Conservation (phyloP, 1,140 invertebrate genomes). For the Tetranychus cinnabarinus region DNA sequence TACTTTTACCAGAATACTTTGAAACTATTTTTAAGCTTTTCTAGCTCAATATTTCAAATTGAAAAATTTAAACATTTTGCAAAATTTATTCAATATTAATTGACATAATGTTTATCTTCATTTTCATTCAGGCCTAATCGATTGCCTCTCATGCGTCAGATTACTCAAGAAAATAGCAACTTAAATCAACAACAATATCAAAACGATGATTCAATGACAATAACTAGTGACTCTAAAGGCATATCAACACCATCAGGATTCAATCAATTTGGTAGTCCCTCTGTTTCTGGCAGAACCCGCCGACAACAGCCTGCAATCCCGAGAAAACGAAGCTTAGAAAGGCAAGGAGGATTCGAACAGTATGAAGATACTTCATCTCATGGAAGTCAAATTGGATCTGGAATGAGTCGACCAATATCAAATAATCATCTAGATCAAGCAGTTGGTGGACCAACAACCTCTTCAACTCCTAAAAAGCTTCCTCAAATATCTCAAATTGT, state of each 20-base stretch:
- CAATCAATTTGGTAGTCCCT: background rate
- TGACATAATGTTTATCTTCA: no score
- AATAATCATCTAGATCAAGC: slow-evolving; percentile 16
- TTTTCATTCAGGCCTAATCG: background rate
- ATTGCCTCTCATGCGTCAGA: background rate
- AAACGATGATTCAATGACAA: background rate
- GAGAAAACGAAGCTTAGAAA: slow-evolving; percentile 46
- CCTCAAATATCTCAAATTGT: slow-evolving; percentile 21
- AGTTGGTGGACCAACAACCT: slow-evolving; percentile 17
- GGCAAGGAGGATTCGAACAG: slow-evolving; percentile 30
- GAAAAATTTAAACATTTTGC: no score
- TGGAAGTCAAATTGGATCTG: slow-evolving; percentile 12
- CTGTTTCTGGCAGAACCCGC: background rate
- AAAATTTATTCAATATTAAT: no score
- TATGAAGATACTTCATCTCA: slow-evolving; percentile 33
- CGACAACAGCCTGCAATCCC: slow-evolving; percentile 12
- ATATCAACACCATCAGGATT: background rate
- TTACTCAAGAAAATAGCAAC: background rate
- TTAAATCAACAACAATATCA: background rate
- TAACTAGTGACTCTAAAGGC: background rate
- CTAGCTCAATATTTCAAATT: no score
- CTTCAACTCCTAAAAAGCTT: background rate
- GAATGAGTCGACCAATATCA: slow-evolving; percentile 13
- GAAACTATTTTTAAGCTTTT: no score
- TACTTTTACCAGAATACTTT: no score